phyloP scores from a whole-genome alignment of 2,888 invertebrate species.

The Cylloceria caligata region DNA sequence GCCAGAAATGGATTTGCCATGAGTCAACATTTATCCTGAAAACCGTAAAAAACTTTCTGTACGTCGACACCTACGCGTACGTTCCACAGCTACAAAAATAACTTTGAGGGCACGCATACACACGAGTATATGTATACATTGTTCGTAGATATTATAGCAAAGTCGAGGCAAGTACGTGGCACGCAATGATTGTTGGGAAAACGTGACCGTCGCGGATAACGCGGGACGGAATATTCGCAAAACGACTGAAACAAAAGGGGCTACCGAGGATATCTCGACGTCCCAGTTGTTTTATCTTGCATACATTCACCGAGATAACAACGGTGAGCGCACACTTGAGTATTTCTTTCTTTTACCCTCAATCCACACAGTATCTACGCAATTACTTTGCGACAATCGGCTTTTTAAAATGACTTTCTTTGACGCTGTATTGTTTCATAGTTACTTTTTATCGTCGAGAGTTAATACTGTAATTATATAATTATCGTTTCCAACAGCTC shows the following conservation, averaged over 20 bases:
- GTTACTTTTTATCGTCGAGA: not conserved
- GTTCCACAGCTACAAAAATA: slow-evolving; percentile 19
- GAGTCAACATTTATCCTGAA: slow-evolving; percentile 7
- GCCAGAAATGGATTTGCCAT: slow-evolving; percentile 27
- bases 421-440: not conserved
- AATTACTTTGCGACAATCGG: slow-evolving; percentile 18
- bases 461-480: too few relatives aligned
- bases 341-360: slow-evolving; percentile 1
- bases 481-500: not conserved
- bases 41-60: not conserved
- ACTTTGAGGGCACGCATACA: not conserved
- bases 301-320: slow-evolving; percentile 17
- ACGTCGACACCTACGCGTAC: slow-evolving; percentile 22
- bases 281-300: slow-evolving; percentile 23
- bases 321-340: not conserved
- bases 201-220: slow-evolving; percentile 51
- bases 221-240: slow-evolving; percentile 33
- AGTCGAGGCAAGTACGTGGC: slow-evolving; percentile 51
- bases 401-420: not conserved
- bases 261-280: slow-evolving; percentile 9
- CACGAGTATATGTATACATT: not conserved
- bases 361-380: not conserved
- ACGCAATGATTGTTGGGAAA: slow-evolving; percentile 57
- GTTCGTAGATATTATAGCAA: slow-evolving; percentile 28
- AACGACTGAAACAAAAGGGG: slow-evolving; percentile 22